Base-by-base conservation (phyloP, 2,888 invertebrate genomes). In the Heliconius cydno region DNA sequence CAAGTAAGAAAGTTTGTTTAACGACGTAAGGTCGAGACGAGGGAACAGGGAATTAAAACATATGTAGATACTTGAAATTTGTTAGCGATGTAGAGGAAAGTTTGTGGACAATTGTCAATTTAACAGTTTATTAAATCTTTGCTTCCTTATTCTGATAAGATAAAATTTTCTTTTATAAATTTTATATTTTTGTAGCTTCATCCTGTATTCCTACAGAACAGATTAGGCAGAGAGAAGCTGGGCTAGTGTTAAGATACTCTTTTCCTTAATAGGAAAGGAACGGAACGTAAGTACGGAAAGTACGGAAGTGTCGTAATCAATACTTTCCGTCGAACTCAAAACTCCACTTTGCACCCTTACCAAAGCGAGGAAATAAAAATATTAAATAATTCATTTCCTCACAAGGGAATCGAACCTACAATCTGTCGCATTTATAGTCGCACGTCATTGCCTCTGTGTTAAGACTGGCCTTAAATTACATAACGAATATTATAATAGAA, bases 1-100 rank as follows among this genome's bases (percentile, higher is more conserved):
- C 52, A 46, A 76, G 75, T 75, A 63, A 30, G n/a, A 75, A 79
- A 75, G 79, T 74, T 75, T 79, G 41, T 63, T 52, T 79, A 68
- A 75, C 78, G 75, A 74, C 46, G 28, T 79, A 57, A 70, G 60
- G 68, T 57, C 41, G 79, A 52, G 63, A 75, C 46, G 68, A 68
- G 75, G 30, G 63, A 38, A 60, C 38, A 34, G 22, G 46, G 73
- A 78, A 78, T 78, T 72, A 73, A 78, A 67, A 57, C 73, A 66
- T 71, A 77, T 73, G 65, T 75, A 65, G 63, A 66, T 75, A 75
- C 65, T 75, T 66, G 19, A 75, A 46, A 28, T 75, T 46, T 66
- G 65, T 75, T 41, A 38, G 25, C 66, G 28, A 22, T 75, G 28
- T 46, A 7, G 60, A 60, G 38, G 63, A 30, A 75, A 75, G 46